These are phyloP conservation scores for Erinaceus europaeus DNA, from an alignment of 2,113 vertebrate genomes.

Conservation along the genomic window DNA sequence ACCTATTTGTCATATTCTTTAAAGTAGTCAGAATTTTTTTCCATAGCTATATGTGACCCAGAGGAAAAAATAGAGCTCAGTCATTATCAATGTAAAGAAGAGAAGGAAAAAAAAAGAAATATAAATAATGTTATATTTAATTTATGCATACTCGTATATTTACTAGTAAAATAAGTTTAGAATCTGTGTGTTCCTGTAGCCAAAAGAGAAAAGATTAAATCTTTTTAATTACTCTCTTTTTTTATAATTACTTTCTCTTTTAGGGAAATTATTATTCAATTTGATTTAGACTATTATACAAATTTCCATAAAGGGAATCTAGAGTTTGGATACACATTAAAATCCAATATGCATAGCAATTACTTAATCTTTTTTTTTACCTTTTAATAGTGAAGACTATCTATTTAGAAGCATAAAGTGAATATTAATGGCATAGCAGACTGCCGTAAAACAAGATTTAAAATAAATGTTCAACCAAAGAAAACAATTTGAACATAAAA, in stretches of 20 bases:
- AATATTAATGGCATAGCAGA: background rate
- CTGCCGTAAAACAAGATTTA: background rate
- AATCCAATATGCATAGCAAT: constrained; percentile 19
- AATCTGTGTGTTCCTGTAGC: background rate
- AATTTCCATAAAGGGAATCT: background rate
- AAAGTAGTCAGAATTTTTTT: background rate
- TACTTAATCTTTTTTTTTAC: background rate
- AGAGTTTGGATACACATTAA: background rate
- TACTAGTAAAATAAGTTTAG: background rate
- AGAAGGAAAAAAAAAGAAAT: background rate
- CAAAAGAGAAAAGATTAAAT: constrained; percentile 7
- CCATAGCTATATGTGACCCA: background rate
- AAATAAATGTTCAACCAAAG: constrained; percentile 31
- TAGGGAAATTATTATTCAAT: background rate
- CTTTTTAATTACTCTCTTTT: background rate
- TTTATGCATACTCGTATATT: background rate
- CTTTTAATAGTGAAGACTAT: constrained; percentile 2
- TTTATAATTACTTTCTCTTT: background rate
- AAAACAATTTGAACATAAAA: constrained; percentile 62
- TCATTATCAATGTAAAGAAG: background rate
- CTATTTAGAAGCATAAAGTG: background rate
- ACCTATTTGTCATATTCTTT: no score
- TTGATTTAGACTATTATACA: constrained; percentile 1
- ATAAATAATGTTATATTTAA: background rate
- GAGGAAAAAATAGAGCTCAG: background rate